Evolutionary conservation across 2,113 vertebrate species (phyloP), one percentile per base, ranked within the genome.

Genomic region (Trichechus manatus): DNA sequence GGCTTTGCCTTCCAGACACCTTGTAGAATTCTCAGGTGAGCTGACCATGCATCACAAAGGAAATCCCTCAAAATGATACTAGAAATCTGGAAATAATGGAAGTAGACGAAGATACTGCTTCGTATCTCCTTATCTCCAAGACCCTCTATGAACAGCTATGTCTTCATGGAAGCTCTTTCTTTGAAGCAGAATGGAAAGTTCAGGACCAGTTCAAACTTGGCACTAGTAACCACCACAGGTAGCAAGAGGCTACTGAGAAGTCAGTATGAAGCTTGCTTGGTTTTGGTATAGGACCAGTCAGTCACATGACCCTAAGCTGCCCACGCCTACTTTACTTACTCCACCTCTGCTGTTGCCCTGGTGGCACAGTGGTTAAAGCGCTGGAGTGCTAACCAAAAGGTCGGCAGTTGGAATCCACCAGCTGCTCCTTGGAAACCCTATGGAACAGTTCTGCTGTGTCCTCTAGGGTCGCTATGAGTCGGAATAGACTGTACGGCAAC

Each of bases 121-220:
- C 23, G 27, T 85, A 61, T 50, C 61, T 47, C 63, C 15, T 78
- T 75, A 29, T 19, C 44, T 39, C 84, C 23, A 78, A 72, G 74
- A 81, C 42, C 31, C 50, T 77, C 83, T 70, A 10, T n/a, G 36
- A 78, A 83, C 47, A 82, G 13, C 33, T 84, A 22, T 79, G 80
- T 95, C 63, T 92, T 94, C 66, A 86, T 7, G 27, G 44, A 88
- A 81, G 87, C 23, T 92, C 13, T 53, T 39, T 95, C 56, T 94
- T 91, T n/a, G 42, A 27, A 84, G 63, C 7, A 94, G 81, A 91
- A 94, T 89, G 33, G 66, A 80, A 81, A 79, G 72, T 50, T 87
- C 15, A 39, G 19, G 47, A 88, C 22, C 61, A 61, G 6, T 7
- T 2, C 87, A 70, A 94, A 89, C 33, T 64, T 93, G 33, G 33